A percentile compares a stretch with the other conserved stretches of the same genome.
phyloP scores from a whole-genome alignment of 2,113 vertebrate species.

The Lagopus muta region DNA sequence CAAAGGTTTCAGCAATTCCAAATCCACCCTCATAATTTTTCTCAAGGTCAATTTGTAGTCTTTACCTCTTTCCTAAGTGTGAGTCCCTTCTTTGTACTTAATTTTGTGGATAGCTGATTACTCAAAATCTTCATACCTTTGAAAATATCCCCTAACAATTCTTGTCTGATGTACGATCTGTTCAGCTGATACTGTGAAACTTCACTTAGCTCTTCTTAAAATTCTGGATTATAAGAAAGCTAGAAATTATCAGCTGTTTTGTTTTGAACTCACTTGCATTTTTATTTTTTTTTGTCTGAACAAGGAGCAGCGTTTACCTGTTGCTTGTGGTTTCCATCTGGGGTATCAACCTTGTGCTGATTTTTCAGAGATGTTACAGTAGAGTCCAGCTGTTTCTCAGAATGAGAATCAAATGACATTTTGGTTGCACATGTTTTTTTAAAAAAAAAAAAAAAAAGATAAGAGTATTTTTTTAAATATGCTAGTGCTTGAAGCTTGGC shows the following conservation, averaged over 20 bases:
- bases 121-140: background rate
- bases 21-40: background rate
- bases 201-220: background rate
- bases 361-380: background rate
- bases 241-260: background rate
- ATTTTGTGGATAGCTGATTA: background rate
- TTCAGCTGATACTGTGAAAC: background rate
- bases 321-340: slow-evolving; percentile 9
- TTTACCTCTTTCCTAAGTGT: background rate
- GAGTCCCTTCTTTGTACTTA: background rate
- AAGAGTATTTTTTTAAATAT: background rate
- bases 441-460: slow-evolving; percentile 20
- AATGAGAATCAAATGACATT: background rate
- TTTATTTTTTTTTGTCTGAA: background rate
- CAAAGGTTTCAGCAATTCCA: background rate
- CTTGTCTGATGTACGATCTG: fast-evolving
- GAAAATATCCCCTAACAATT: background rate
- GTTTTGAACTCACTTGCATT: background rate
- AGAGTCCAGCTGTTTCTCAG: background rate
- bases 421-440: background rate
- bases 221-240: background rate
- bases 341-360: background rate
- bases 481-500: background rate
- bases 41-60: background rate
- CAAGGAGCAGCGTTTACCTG: background rate